Base-by-base conservation (phyloP, 2,797 vertebrate species). In the Cyprinodon diabolis region DNA sequence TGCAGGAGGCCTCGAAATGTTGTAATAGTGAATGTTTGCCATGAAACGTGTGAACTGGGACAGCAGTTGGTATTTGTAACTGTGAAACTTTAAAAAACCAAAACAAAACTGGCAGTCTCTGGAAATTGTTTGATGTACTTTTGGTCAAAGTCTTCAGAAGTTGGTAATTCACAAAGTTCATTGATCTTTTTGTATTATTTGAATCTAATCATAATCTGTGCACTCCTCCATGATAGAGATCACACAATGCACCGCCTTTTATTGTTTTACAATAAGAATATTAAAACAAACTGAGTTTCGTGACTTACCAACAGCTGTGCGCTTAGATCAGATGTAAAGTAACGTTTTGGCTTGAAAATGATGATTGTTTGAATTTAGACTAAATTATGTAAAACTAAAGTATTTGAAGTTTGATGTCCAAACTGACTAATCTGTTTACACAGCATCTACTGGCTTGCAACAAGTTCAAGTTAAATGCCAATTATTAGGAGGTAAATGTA, bases 221-320 rank as follows among this genome's bases (percentile, higher is more conserved):
- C 37, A n/a, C 19, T 63, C 37, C 60, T 62, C 58, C 40, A 21
- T 43, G 5, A 43, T 43, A 12, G 21, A 21, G 40, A 65, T 23
- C 19, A 45, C 1, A 14, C 45, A 23, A 45, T 3, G 5, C 40
- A 6, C 10, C 12, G 8, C 19, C 5, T 65, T 21, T 40, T 25
- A 62, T 62, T 2, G 30, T 13, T 11, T n/a, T 6, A 45, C 13
- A 13, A n/a, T 45, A 43, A 17, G 3, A 30, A 21, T 37, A 4
- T 52, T 19, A 21, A 21, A 78, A 3, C 4, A 66, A 66, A 55
- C 37, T 47, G 30, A 55, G 62, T 77, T 85, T 81, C 71, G 66
- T 25, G 35, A 73, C 89, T 86, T 85, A 83, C 81, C 84, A 86
- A 84, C 73, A 71, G 23, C 71, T 74, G 1, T 71, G 72, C 79